Evolutionary conservation across 2,113 vertebrate species (phyloP).

Genomic region (Centropus bengalensis): DNA sequence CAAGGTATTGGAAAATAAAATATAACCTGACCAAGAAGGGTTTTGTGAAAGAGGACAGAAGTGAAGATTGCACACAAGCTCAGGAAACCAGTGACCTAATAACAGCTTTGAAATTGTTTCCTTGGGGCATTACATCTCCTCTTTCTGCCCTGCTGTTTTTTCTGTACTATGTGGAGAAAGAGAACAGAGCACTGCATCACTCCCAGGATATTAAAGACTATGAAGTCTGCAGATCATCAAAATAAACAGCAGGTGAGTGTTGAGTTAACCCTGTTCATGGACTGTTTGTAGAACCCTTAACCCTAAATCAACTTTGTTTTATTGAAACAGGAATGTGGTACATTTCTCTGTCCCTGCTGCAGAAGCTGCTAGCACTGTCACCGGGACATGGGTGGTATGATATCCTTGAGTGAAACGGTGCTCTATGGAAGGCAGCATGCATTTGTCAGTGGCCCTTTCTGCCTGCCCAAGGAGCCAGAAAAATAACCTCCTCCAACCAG

Average conservation of each 20-base stretch:
- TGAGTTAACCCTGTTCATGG: background rate
- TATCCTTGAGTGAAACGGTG: background rate
- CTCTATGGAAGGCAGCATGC: background rate
- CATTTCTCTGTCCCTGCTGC: background rate
- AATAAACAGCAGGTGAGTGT: background rate
- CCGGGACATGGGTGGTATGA: background rate
- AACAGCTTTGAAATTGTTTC: background rate
- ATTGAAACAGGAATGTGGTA: background rate
- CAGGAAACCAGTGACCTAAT: background rate
- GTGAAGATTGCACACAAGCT: background rate
- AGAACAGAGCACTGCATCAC: background rate
- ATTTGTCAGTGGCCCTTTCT: background rate
- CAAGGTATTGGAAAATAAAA: background rate
- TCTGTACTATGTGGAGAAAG: accelerated
- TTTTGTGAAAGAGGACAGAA: background rate
- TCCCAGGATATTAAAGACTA: background rate
- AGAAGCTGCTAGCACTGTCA: background rate
- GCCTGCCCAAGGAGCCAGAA: background rate
- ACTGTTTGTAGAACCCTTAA: background rate
- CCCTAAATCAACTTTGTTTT: background rate
- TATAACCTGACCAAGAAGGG: background rate
- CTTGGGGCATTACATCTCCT: background rate
- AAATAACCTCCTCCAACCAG: background rate
- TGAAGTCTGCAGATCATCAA: background rate
- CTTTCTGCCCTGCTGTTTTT: accelerated